Evolutionary conservation across 2,797 vertebrate species (phyloP).

Genomic region (Antennarius maculatus): DNA sequence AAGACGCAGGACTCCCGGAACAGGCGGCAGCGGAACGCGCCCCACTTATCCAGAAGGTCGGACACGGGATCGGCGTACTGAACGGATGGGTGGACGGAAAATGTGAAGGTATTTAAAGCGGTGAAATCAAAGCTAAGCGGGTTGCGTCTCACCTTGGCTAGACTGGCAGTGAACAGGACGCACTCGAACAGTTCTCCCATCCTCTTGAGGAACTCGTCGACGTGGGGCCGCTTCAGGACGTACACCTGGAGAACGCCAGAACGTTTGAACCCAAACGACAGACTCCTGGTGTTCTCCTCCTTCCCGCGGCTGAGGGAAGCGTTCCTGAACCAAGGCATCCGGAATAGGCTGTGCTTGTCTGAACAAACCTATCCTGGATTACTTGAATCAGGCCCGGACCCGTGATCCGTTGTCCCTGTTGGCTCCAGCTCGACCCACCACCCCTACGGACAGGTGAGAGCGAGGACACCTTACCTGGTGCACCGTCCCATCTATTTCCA

Average conservation of each 20-base stretch:
- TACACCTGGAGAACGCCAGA: conserved; percentile 83
- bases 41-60: conserved; percentile 94
- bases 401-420: conserved; percentile 23
- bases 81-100: not conserved
- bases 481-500: conserved; percentile 94
- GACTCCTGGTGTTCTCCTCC: conserved; percentile 1
- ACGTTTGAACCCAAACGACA: not conserved
- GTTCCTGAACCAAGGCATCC: conserved; percentile 96
- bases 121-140: too few species aligned
- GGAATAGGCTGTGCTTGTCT: conserved; percentile 93
- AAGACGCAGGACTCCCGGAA: conserved; percentile 95
- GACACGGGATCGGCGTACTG: conserved; percentile 94
- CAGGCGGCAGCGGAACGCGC: conserved; percentile 89
- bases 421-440: too few species aligned
- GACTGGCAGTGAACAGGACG: conserved; percentile 92
- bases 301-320: conserved; percentile 50
- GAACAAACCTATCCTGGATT: conserved; percentile 99
- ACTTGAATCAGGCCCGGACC: conserved; percentile 93
- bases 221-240: conserved; percentile 90
- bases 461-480: conserved; percentile 86
- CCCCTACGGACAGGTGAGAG: not conserved
- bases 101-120: too few species aligned
- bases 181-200: conserved; percentile 96
- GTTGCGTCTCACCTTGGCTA: conserved; percentile 87
- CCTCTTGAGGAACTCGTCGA: conserved; percentile 92